Conservation (phyloP, 2,797 vertebrate species). For the Pteronotus mesoamericanus region DNA sequence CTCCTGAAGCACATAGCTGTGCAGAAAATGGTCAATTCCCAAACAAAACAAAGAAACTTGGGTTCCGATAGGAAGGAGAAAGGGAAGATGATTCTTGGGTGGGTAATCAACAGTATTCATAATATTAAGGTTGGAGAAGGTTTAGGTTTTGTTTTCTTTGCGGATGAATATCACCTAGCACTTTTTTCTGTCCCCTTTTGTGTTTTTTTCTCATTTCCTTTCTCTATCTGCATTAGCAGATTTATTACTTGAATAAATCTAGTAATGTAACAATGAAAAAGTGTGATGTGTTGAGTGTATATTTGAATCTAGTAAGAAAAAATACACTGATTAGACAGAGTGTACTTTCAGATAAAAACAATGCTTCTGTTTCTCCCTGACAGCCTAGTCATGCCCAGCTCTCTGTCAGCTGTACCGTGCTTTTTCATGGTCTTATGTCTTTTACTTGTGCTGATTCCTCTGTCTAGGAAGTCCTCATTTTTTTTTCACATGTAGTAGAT, state of each 20-base stretch:
- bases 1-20: neutral
- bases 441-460: neutral
- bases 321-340: neutral
- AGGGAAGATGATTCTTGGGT: neutral
- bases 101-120: neutral
- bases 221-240: neutral
- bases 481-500: neutral
- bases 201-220: neutral
- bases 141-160: neutral
- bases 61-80: neutral
- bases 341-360: neutral
- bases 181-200: neutral
- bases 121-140: neutral
- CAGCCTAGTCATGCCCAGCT: neutral
- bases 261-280: neutral
- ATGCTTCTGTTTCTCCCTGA: neutral
- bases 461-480: neutral
- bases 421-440: neutral
- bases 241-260: neutral
- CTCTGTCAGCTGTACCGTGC: neutral
- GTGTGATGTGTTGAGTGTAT: neutral
- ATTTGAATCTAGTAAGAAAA: neutral
- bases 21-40: neutral
- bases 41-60: neutral
- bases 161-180: neutral